Percentiles rank a stretch among this genome's conserved stretches.
These are phyloP conservation scores for Drosophila siamana DNA, from an alignment of 2,888 invertebrate genomes.

Conservation along the genomic window DNA sequence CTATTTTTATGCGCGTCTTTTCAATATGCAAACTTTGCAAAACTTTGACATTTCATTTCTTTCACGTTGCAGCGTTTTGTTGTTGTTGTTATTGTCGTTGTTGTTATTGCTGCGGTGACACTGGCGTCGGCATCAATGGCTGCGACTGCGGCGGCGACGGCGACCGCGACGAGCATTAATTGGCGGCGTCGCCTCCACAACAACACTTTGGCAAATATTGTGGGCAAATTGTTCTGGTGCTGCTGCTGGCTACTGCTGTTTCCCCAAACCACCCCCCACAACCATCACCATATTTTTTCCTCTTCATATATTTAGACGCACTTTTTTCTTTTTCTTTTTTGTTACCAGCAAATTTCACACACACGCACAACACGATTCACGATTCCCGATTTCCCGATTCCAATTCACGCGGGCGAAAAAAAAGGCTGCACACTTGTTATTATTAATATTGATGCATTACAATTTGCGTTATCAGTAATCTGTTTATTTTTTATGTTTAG, in stretches of 20 bases:
- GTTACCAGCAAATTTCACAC: conserved; percentile 56
- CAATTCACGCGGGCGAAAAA: conserved; percentile 54
- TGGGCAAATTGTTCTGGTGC: conserved; percentile 34
- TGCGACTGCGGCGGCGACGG: conserved; percentile 39
- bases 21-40: conserved; percentile 57
- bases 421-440: conserved; percentile 53
- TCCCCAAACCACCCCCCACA: conserved; percentile 34
- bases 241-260: conserved; percentile 18
- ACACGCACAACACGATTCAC: conserved; percentile 57
- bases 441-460: conserved; percentile 28
- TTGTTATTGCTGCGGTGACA: conserved; percentile 52
- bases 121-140: conserved; percentile 61
- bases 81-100: conserved; percentile 30
- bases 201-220: conserved; percentile 54
- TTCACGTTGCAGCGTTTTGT: conserved; percentile 52
- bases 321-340: conserved; percentile 49
- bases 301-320: conserved; percentile 62
- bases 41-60: conserved; percentile 58
- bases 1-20: conserved; percentile 45
- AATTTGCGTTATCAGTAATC: conserved; percentile 46
- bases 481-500: conserved; percentile 21
- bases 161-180: conserved; percentile 49
- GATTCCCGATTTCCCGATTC: conserved; percentile 40
- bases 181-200: conserved; percentile 61
- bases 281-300: conserved; percentile 38